Base-by-base conservation (phyloP, 2,888 invertebrate genomes). In the Amphipyra tragopoginis region DNA sequence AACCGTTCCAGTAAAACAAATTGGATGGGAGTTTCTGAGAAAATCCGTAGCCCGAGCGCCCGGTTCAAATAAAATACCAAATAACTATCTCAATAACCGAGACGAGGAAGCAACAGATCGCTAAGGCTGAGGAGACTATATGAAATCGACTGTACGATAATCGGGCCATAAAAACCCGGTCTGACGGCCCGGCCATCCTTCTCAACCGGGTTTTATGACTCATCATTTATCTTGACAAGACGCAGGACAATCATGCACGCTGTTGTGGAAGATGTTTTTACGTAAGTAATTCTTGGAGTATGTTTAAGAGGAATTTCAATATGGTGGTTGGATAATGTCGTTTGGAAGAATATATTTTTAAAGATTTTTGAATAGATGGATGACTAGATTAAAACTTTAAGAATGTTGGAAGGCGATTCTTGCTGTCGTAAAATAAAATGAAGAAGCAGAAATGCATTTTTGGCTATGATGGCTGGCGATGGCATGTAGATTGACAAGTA, bases 151-250 rank as follows among this genome's bases (percentile, higher is more conserved):
- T 57, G 67, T 59, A 72, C 72, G 77, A 83, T 86, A 84, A 86
- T 85, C 82, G 79, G 54, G 69, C 80, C 71, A 81, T 90, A 86
- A 89, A 88, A 82, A 57, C 71, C 64, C 75, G 59, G 9, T 13
- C 51, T 72, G 82, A 79, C 45, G 36, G 33, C 21, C 33, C 50
- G 14, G 34, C 21, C 34, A 26, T 67, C 59, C 43, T 55, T 42
- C 44, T 53, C 47, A 11, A 4, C 38, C 49, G 14, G 21, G 38
- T 66, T 73, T 73, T 65, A 80, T 78, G 80, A 80, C 57, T 68
- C 47, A 72, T 83, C 85, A 80, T 90, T 90, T 85, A 86, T 87
- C 85, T 83, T 79, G 76, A 75, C 78, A 72, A 81, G 75, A 72
- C 65, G 65, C 64, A 62, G 52, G 52, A 50, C 49, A 49, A 58